These are phyloP conservation scores for Harlomillsia oculata DNA, from an alignment of 1,140 invertebrate genomes.

Conservation along the genomic window DNA sequence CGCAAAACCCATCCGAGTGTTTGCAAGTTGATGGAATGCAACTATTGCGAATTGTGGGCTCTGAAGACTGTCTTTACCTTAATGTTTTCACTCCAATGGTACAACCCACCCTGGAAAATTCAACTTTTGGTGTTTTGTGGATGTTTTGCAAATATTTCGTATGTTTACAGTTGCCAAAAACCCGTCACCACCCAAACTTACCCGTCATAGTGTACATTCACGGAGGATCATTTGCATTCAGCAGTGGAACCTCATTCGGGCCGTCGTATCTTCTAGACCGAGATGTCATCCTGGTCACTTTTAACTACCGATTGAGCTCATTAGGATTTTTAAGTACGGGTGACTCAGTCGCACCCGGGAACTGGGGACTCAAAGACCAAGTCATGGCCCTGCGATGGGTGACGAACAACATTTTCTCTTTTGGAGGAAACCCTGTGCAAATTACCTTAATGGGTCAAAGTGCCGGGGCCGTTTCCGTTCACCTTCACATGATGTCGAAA, in stretches of 20 bases:
- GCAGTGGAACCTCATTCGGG: constrained; percentile 15
- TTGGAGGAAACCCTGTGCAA: constrained; percentile 41
- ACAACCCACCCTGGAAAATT: background rate
- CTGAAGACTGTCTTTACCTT: constrained; percentile 48
- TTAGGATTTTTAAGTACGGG: constrained; percentile 30
- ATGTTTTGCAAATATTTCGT: background rate
- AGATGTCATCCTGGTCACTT: constrained; percentile 29
- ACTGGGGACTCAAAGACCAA: constrained; percentile 40
- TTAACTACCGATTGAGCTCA: constrained; percentile 26
- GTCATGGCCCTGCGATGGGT: constrained; percentile 42
- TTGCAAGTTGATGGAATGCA: constrained; percentile 32
- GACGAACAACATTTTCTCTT: constrained; percentile 41
- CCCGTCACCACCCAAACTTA: constrained; percentile 12
- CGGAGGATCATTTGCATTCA: constrained; percentile 22
- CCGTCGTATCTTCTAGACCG: constrained; percentile 29
- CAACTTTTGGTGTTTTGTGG: background rate
- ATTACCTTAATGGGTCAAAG: constrained; percentile 21
- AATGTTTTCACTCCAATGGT: constrained; percentile 40
- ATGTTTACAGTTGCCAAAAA: constrained; percentile 2
- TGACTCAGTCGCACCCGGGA: constrained; percentile 19
- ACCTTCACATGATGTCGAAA: constrained; percentile 26
- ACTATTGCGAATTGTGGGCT: constrained; percentile 25
- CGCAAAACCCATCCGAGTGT: constrained; percentile 29
- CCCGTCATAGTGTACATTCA: constrained; percentile 28
- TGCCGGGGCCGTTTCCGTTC: constrained; percentile 25